Evolutionary conservation across 1,140 invertebrate species (phyloP), one percentile per base, ranked within the genome.

Genomic region (Gryon sp.): DNA sequence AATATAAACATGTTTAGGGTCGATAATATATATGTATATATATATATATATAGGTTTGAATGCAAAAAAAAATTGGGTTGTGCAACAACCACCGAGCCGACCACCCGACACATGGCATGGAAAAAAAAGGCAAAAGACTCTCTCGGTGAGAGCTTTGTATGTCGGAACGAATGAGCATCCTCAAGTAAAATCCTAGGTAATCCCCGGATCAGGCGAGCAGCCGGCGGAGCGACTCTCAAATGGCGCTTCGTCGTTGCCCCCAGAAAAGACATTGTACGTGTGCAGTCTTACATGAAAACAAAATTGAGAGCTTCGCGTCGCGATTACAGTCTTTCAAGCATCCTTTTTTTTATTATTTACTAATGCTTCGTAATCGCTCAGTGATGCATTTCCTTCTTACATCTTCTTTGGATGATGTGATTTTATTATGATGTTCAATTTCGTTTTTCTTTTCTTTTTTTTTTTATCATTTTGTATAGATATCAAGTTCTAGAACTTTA

Each of bases 151-250:
- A 66, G 77, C 83, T 84, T 88, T 85, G 83, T 85, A 85, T 84
- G 86, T 87, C 83, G 86, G 79, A 80, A 81, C 80, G 82, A 80
- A 84, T 81, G 83, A 86, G 79, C 86, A 84, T 85, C 80, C 80
- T 81, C 78, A 76, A 76, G 81, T 87, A 86, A 68, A 66, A 88
- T 87, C 84, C 85, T 75, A 59, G 77, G 76, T 88, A 87, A 88
- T 87, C 84, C 66, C 20, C 19, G 41, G 70, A 60, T 72, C 62
- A 68, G 48, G 59, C 63, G 11, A 50, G 24, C 74, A 70, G 74
- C 60, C 68, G 69, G 69, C 60, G 19, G 50, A 43, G 34, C 34
- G 38, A 26, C 43, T 36, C 43, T 59, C 32, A 14, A 46, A 24
- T 52, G 43, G 40, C 36, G 38, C 57, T 53, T 12, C 53, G 19